Conservation (phyloP, 2,797 vertebrate genomes). For the Coregonus sp. region DNA sequence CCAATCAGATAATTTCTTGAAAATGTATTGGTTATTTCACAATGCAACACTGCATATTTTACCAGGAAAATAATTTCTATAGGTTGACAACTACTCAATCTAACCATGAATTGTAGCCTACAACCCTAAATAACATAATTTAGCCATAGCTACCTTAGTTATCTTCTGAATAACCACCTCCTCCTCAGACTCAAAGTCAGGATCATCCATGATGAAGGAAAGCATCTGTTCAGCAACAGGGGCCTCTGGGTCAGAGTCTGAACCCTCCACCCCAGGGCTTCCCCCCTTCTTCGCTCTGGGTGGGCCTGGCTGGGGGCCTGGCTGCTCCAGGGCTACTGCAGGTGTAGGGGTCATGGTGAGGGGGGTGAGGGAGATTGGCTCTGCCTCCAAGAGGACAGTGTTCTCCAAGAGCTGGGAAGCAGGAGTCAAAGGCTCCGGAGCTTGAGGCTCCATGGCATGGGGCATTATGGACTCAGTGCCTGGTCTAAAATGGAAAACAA, state of each 20-base stretch:
- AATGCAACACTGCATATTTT: neutral
- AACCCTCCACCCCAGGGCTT: constrained; percentile 65
- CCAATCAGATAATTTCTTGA: too few species aligned
- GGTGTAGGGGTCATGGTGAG: constrained; percentile 32
- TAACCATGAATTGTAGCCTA: too few species aligned
- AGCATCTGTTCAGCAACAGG: constrained; percentile 92
- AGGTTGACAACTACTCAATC: neutral
- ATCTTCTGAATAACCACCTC: constrained; percentile 81
- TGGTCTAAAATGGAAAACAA: constrained; percentile 64
- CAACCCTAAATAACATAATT: neutral
- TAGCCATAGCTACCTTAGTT: constrained; percentile 67
- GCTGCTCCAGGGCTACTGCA: constrained; percentile 34
- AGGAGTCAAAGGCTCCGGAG: constrained; percentile 30
- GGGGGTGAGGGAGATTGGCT: constrained; percentile 55
- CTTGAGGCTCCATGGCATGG: too few species aligned
- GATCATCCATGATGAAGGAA: constrained; percentile 96
- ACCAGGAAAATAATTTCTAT: neutral
- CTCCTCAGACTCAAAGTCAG: constrained; percentile 90
- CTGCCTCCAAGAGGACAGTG: constrained; percentile 38
- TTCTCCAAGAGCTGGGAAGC: constrained; percentile 10
- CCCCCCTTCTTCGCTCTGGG: constrained; percentile 58
- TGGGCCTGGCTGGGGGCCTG: constrained; percentile 38
- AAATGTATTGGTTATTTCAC: neutral
- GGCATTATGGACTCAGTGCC: constrained; percentile 66
- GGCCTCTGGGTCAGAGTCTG: constrained; percentile 87